These are phyloP conservation scores for Dermolepida albohirtum DNA, from an alignment of 2,888 invertebrate species.

Conservation along the genomic window DNA sequence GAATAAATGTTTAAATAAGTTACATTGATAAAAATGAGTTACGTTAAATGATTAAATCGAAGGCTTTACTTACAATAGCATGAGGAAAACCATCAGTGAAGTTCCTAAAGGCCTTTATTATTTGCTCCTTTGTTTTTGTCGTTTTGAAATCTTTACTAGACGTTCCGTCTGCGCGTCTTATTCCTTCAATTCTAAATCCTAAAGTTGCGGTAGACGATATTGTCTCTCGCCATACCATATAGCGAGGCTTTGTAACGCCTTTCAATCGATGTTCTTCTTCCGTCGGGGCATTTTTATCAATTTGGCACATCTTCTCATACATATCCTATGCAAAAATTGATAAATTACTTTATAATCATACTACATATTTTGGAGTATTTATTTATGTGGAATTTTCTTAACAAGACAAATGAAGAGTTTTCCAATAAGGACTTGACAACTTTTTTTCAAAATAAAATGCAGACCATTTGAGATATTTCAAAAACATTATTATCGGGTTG, in stretches of 20 bases:
- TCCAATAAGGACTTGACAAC: too few species aligned
- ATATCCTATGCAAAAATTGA: constrained; percentile 77
- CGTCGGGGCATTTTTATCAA: constrained; percentile 88
- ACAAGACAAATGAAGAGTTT: too few species aligned
- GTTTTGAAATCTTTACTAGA: constrained; percentile 97
- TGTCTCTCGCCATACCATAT: constrained; percentile 97
- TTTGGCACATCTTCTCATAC: constrained; percentile 98
- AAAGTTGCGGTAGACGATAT: constrained; percentile 97
- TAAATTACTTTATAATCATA: too few species aligned
- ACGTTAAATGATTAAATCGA: too few species aligned
- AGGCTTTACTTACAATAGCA: constrained; percentile 76
- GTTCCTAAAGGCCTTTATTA: constrained; percentile 82
- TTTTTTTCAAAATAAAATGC: too few species aligned
- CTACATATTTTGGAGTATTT: too few species aligned
- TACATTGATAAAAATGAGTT: neutral
- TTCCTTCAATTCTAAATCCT: constrained; percentile 97
- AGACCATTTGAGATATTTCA: too few species aligned
- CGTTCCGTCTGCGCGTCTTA: constrained; percentile 88
- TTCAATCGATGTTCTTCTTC: constrained; percentile 90
- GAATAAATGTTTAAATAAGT: neutral
- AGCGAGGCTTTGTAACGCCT: constrained; percentile 94
- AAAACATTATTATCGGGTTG: too few species aligned
- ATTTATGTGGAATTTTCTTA: too few species aligned
- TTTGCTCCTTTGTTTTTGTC: constrained; percentile 86
- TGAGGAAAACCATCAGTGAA: constrained; percentile 85